These are phyloP conservation scores for Glaucopsyche alexis DNA, from an alignment of 2,888 invertebrate genomes.

Conservation along the genomic window DNA sequence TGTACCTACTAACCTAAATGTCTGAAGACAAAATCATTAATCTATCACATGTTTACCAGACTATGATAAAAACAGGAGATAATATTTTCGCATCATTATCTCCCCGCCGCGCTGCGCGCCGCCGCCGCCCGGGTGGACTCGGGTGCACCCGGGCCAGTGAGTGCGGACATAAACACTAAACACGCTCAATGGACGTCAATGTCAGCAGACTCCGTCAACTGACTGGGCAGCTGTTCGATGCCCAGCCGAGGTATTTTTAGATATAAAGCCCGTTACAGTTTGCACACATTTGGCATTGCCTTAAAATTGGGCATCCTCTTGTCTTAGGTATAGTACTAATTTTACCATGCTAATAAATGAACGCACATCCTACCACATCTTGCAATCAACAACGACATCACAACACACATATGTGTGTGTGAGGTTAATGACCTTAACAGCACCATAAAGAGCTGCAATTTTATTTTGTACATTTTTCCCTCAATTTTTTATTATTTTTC, in stretches of 20 bases:
- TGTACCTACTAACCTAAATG: too few species aligned
- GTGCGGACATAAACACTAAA: constrained; percentile 20
- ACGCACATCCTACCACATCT: too few species aligned
- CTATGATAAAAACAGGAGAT: background rate
- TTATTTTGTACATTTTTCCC: too few species aligned
- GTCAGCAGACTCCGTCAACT: constrained; percentile 8
- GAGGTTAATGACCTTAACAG: too few species aligned
- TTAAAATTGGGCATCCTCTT: too few species aligned
- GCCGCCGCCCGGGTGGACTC: background rate
- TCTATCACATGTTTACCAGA: background rate
- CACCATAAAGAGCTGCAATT: too few species aligned
- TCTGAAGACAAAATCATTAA: background rate
- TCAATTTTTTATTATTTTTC: too few species aligned
- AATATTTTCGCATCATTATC: background rate
- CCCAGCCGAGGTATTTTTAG: constrained; percentile 15
- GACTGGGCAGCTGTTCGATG: constrained; percentile 16
- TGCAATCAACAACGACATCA: too few species aligned
- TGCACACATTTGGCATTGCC: background rate
- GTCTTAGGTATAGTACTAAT: too few species aligned
- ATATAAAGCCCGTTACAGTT: background rate
- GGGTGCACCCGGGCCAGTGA: background rate
- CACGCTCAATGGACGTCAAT: constrained; percentile 12
- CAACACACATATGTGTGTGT: too few species aligned
- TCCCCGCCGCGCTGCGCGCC: background rate
- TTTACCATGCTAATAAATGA: too few species aligned